Conservation (phyloP, 2,888 invertebrate genomes). For the Cheilosia variabilis region DNA sequence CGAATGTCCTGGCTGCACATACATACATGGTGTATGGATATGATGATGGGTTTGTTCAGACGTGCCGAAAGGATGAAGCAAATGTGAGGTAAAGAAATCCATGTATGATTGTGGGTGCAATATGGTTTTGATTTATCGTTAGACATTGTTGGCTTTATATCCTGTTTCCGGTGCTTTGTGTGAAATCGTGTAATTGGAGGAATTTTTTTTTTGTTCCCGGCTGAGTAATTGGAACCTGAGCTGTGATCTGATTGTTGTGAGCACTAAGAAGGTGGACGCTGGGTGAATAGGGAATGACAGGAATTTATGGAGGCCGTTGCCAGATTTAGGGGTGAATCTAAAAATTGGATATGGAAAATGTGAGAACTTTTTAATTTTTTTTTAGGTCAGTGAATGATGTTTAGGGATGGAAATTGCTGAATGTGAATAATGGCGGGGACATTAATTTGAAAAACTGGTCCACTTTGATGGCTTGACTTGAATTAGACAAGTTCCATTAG, state of each 20-base stretch:
- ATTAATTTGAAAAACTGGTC: too few relatives aligned
- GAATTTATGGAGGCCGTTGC: constrained; percentile 31
- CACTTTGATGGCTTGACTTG: too few relatives aligned
- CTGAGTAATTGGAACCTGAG: constrained; percentile 63
- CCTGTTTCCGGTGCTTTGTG: constrained; percentile 20
- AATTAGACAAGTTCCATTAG: too few relatives aligned
- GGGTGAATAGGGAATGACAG: constrained; percentile 25
- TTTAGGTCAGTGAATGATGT: too few relatives aligned
- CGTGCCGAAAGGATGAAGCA: constrained; percentile 11
- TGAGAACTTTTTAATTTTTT: neutral
- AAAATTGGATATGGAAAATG: neutral
- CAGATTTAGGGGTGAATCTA: neutral
- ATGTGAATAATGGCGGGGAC: too few relatives aligned
- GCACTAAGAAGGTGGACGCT: neutral
- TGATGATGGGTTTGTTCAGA: constrained; percentile 63
- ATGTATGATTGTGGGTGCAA: constrained; percentile 57
- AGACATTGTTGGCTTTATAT: constrained; percentile 35
- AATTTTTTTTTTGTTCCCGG: constrained; percentile 42
- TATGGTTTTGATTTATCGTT: constrained; percentile 71
- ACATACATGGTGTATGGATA: constrained; percentile 2
- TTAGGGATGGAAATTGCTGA: too few relatives aligned
- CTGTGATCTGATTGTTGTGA: constrained; percentile 59
- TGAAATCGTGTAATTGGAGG: constrained; percentile 66
- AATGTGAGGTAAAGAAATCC: neutral
- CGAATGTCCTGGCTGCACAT: constrained; percentile 25